Base-by-base conservation (phyloP, 2,888 invertebrate species). In the Philaethria dido region DNA sequence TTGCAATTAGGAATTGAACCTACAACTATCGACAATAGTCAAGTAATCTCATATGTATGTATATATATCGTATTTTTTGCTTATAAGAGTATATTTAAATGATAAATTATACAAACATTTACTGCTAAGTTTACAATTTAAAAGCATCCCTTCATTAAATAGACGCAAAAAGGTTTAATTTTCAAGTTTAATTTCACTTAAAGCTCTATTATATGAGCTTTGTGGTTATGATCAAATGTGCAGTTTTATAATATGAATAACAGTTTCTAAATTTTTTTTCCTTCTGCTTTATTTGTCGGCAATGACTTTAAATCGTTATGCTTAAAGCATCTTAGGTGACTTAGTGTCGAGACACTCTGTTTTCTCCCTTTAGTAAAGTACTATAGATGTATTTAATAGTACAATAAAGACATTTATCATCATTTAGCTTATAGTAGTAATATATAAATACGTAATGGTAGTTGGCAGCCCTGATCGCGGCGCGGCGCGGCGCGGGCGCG, bases 401-500 rank as follows among this genome's bases (percentile, higher is more conserved):
- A n/a, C n/a, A n/a, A n/a, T n/a, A 6, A 29, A 3, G 3, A 29
- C 29, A 29, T 29, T 6, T 29, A 29, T 29, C 6, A 29, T 6
- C 6, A 4, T 29, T 29, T 3, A 29, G 29, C 29, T 29, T 29
- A 4, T 29, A 29, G 29, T 29, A 29, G 29, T 39, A 39, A 33
- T 9, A 16, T 4, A 16, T 14, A 29, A 29, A 14, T 11, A 48
- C 14, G 14, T 0, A 22, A 47, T 20, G n/a, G 3, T 16, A 9
- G 59, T 59, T 39, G 64, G 68, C 71, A 71, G 65, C 75, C 70
- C 70, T 75, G 59, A 29, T 80, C 39, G 18, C 60, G 81, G 80
- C 82, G 83, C 80, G 80, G 80, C 39, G 18, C 60, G 81, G 80
- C 82, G 83, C 80, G 80, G 80, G 79, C 76, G 77, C 77, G 78